Evolutionary conservation across 2,888 invertebrate genomes (phyloP).

Genomic region (Lobophora halterata): DNA sequence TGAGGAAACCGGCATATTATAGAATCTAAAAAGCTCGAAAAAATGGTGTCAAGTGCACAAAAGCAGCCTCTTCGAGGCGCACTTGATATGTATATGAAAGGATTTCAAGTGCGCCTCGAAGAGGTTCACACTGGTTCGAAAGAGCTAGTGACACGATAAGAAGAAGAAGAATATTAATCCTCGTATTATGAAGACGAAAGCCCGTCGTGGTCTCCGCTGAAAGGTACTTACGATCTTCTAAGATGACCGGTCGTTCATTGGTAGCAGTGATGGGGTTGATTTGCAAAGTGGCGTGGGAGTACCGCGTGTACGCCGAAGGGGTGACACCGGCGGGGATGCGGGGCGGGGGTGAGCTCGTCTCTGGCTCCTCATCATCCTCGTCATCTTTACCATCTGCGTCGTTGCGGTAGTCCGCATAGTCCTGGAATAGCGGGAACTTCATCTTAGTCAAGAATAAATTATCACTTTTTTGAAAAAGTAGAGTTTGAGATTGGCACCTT

Average conservation of each 20-base stretch:
- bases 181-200: no score
- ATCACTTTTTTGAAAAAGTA: background rate
- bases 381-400: conserved; percentile 59
- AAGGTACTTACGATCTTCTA: conserved; percentile 58
- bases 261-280: conserved; percentile 64
- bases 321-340: conserved; percentile 45
- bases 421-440: conserved; percentile 21
- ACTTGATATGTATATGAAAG: no score
- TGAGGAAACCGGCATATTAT: no score
- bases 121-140: no score
- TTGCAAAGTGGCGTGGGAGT: conserved; percentile 44
- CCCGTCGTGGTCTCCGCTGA: no score
- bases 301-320: conserved; percentile 56
- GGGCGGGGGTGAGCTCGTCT: conserved; percentile 36
- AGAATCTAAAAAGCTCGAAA: no score
- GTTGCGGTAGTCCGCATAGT: conserved; percentile 49
- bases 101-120: no score
- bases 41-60: no score
- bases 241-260: conserved; percentile 60
- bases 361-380: conserved; percentile 44
- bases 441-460: background rate
- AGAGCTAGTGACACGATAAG: no score
- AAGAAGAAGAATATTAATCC: no score
- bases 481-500: no score
- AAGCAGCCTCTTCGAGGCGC: no score